phyloP scores from a whole-genome alignment of 1,140 invertebrate genomes.

The Drosophila mayri region DNA sequence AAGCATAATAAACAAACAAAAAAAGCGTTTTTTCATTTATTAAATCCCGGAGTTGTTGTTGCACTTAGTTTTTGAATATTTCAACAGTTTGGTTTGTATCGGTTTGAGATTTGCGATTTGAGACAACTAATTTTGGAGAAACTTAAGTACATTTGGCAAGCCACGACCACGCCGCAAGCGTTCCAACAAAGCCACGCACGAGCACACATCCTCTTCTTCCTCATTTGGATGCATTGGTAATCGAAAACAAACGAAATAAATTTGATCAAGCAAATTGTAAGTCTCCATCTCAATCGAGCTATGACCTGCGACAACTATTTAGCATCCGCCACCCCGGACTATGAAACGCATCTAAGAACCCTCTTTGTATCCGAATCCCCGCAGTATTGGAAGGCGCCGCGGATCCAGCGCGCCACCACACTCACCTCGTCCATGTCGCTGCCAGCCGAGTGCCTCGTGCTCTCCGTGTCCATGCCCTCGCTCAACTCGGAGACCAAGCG shows the following conservation, averaged over 20 bases:
- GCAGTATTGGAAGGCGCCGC: slow-evolving; percentile 81
- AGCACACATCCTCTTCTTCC: slow-evolving; percentile 66
- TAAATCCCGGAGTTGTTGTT: slow-evolving; percentile 49
- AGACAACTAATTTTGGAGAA: slow-evolving; percentile 53
- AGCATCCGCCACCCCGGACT: background rate
- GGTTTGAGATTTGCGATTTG: slow-evolving; percentile 27
- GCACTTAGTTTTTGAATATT: slow-evolving; percentile 61
- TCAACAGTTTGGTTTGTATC: slow-evolving; percentile 38
- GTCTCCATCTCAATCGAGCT: slow-evolving; percentile 67
- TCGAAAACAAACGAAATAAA: slow-evolving; percentile 52
- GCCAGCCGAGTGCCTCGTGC: slow-evolving; percentile 82
- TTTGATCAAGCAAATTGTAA: slow-evolving; percentile 74
- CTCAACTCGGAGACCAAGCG: slow-evolving; percentile 76
- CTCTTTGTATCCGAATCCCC: slow-evolving; percentile 24
- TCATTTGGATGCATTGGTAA: slow-evolving; percentile 80
- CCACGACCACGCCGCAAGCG: slow-evolving; percentile 72
- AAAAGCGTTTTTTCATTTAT: slow-evolving; percentile 76
- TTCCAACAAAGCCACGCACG: slow-evolving; percentile 63
- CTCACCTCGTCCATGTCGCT: slow-evolving; percentile 84
- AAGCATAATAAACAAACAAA: slow-evolving; percentile 55
- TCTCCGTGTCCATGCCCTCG: slow-evolving; percentile 84
- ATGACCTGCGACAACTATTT: slow-evolving; percentile 44
- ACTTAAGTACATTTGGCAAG: slow-evolving; percentile 43
- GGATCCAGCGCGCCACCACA: slow-evolving; percentile 80
- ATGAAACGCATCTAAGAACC: slow-evolving; percentile 1